These are phyloP conservation scores for Talpa occidentalis DNA, from an alignment of 2,113 vertebrate genomes.

Conservation along the genomic window DNA sequence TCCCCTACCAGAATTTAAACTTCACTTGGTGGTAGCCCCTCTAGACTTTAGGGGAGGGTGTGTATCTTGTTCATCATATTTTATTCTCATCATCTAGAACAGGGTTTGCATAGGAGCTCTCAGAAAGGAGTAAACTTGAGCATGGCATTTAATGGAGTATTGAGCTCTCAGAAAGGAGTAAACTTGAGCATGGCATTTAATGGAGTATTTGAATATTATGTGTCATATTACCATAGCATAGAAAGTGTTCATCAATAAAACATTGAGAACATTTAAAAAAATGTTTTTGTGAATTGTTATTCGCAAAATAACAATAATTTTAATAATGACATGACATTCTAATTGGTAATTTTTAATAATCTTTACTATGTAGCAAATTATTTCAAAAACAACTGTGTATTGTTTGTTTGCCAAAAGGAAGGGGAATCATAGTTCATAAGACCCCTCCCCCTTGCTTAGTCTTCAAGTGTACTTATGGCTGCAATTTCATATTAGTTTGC, in stretches of 20 bases:
- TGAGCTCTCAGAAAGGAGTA: neutral
- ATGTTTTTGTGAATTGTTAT: neutral
- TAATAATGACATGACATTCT: neutral
- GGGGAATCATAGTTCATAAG: neutral
- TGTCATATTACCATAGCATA: neutral
- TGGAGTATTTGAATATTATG: neutral
- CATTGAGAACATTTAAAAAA: neutral
- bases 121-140: neutral
- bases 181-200: neutral
- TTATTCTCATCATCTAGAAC: neutral
- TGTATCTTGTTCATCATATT: neutral
- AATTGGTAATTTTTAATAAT: neutral
- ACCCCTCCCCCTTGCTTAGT: neutral
- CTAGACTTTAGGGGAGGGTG: neutral
- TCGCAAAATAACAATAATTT: neutral
- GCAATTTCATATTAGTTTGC: neutral
- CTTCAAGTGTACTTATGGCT: neutral
- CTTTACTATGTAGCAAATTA: neutral
- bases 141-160: neutral
- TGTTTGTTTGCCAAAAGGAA: neutral
- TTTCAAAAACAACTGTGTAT: constrained; percentile 14
- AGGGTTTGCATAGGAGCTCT: neutral
- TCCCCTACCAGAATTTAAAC: neutral
- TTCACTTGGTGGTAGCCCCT: neutral
- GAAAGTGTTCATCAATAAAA: neutral